phyloP scores from a whole-genome alignment of 2,113 vertebrate genomes.

The Tyto alba region DNA sequence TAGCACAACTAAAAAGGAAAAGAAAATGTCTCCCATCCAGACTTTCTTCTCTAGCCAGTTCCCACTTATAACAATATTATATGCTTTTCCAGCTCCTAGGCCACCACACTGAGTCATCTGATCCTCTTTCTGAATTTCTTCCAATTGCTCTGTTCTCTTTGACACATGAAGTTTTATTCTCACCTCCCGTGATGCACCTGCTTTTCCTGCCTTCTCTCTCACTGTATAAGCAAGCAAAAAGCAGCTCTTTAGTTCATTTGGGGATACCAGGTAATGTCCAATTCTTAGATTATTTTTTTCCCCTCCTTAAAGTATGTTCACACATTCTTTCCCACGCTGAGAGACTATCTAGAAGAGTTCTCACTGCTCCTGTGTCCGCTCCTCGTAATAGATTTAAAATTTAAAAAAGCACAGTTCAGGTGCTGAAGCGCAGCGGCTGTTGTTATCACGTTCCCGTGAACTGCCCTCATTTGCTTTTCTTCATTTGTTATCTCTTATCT shows the following conservation, averaged over 20 bases:
- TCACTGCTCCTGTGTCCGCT: background rate
- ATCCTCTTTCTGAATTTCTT: background rate
- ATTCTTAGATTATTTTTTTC: background rate
- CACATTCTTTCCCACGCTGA: background rate
- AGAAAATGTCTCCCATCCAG: background rate
- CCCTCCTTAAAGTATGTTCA: background rate
- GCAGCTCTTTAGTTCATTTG: background rate
- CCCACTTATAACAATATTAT: background rate
- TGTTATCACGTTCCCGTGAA: background rate
- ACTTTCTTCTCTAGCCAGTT: background rate
- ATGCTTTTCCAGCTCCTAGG: background rate
- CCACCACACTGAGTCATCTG: background rate
- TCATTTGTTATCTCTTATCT: fast-evolving
- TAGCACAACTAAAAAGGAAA: background rate
- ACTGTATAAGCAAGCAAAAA: background rate
- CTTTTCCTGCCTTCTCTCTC: background rate
- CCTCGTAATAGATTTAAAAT: too few species aligned
- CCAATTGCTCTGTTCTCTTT: background rate
- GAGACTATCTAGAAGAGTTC: fast-evolving
- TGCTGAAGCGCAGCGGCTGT: background rate
- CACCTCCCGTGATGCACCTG: background rate
- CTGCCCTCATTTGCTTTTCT: background rate
- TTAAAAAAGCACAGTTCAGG: background rate
- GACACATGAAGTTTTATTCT: background rate
- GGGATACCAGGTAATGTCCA: background rate